A percentile compares a stretch with the other conserved stretches of the same genome.
Evolutionary conservation across 1,140 invertebrate genomes (phyloP).

Genomic region (Anoplophora glabripennis): DNA sequence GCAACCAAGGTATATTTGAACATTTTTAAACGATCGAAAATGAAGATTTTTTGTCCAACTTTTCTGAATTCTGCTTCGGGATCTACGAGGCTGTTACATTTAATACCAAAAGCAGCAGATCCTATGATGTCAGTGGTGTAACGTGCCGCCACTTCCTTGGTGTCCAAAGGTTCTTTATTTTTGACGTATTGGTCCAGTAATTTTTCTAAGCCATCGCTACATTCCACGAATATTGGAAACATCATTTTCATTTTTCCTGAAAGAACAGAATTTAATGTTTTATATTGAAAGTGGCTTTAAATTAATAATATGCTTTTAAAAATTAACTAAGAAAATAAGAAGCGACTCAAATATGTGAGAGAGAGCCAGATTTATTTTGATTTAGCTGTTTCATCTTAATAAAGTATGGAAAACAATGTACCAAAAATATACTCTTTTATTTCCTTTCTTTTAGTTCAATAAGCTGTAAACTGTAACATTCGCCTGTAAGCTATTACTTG

Average conservation of each 20-base stretch:
- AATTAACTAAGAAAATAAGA: too few relatives aligned
- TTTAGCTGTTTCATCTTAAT: too few relatives aligned
- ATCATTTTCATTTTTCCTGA: conserved; percentile 51
- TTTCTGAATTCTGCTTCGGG: conserved; percentile 48
- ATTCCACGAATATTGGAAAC: conserved; percentile 39
- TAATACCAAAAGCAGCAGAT: conserved; percentile 58
- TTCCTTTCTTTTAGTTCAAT: too few relatives aligned
- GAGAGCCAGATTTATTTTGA: too few relatives aligned
- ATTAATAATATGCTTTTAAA: too few relatives aligned
- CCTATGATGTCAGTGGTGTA: conserved; percentile 59
- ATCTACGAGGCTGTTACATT: conserved; percentile 53
- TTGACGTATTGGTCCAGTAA: conserved; percentile 29
- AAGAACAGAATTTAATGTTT: not conserved
- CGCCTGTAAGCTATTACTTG: too few relatives aligned
- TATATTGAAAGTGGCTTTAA: too few relatives aligned
- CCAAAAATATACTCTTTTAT: too few relatives aligned
- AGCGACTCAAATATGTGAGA: too few relatives aligned
- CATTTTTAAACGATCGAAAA: not conserved
- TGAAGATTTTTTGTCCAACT: conserved; percentile 46
- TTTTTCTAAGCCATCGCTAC: conserved; percentile 46
- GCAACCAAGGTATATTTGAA: not conserved
- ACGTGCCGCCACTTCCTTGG: conserved; percentile 53
- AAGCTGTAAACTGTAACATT: too few relatives aligned
- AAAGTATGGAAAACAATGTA: too few relatives aligned
- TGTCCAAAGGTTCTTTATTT: conserved; percentile 46